A percentile compares a stretch with the other conserved stretches of the same genome.
These are phyloP conservation scores for Eurois occulta DNA, from an alignment of 2,888 invertebrate genomes.

Conservation along the genomic window DNA sequence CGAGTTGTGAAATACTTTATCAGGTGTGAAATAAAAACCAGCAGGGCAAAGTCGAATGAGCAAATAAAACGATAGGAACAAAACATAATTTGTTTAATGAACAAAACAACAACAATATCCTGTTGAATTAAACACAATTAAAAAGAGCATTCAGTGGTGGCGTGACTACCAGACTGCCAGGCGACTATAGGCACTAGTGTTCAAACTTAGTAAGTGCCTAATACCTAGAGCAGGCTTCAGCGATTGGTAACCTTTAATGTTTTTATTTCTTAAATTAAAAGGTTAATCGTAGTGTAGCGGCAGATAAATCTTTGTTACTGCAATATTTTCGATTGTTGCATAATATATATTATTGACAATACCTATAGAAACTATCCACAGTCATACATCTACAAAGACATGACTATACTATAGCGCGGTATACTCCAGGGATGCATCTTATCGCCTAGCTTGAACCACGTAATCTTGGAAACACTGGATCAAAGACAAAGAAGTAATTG, in stretches of 20 bases:
- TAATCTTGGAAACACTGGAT: constrained; percentile 9
- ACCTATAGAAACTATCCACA: neutral
- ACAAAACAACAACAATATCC: constrained; percentile 51
- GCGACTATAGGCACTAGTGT: constrained; percentile 20
- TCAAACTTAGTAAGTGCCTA: neutral
- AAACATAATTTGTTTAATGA: constrained; percentile 38
- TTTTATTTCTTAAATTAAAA: neutral
- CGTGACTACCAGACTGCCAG: constrained; percentile 31
- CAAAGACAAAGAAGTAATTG: constrained; percentile 21
- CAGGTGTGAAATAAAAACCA: constrained; percentile 32
- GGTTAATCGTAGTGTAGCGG: neutral
- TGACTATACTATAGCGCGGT: neutral
- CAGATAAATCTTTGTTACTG: neutral
- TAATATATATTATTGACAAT: neutral
- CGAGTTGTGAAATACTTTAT: constrained; percentile 24
- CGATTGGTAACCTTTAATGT: neutral
- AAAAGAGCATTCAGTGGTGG: constrained; percentile 38
- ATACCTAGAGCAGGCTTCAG: neutral
- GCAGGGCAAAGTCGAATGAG: constrained; percentile 31
- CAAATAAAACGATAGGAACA: constrained; percentile 13
- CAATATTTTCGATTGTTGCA: neutral
- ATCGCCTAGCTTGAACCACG: constrained; percentile 14
- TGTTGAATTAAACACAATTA: constrained; percentile 56
- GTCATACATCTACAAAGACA: neutral
- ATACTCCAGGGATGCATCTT: constrained; percentile 37